A percentile compares a stretch with the other conserved stretches of the same genome.
phyloP scores from a whole-genome alignment of 2,797 vertebrate species.

The Sebastes matsubarae region DNA sequence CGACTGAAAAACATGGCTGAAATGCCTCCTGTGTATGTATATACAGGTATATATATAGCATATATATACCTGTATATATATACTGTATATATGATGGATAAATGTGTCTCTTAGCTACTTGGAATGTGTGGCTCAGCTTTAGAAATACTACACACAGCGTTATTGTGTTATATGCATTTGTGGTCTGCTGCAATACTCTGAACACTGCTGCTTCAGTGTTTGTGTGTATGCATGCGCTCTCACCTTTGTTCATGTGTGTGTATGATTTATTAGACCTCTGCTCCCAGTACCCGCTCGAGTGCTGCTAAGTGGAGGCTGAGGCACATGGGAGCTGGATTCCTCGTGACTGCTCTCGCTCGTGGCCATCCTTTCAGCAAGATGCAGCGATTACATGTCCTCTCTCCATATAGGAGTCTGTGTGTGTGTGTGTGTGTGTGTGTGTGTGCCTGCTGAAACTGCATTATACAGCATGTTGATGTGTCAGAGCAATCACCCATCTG shows the following conservation, averaged over 20 bases:
- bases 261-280: background rate
- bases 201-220: background rate
- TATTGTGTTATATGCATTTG: no score
- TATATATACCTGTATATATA: no score
- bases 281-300: background rate
- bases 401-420: background rate
- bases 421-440: background rate
- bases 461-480: conserved; percentile 10
- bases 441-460: background rate
- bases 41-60: no score
- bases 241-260: background rate
- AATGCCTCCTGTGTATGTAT: no score
- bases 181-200: background rate
- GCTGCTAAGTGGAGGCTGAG: background rate
- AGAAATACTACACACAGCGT: background rate
- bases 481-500: conserved; percentile 15
- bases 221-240: background rate
- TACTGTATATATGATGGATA: no score
- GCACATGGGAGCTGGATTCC: conserved; percentile 23
- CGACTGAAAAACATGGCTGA: no score
- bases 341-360: conserved; percentile 25
- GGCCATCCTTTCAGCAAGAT: conserved; percentile 15
- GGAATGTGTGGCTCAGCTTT: background rate
- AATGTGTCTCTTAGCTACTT: background rate
- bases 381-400: conserved; percentile 1